phyloP scores from a whole-genome alignment of 2,888 invertebrate genomes.

The Pristionchus mayeri region DNA sequence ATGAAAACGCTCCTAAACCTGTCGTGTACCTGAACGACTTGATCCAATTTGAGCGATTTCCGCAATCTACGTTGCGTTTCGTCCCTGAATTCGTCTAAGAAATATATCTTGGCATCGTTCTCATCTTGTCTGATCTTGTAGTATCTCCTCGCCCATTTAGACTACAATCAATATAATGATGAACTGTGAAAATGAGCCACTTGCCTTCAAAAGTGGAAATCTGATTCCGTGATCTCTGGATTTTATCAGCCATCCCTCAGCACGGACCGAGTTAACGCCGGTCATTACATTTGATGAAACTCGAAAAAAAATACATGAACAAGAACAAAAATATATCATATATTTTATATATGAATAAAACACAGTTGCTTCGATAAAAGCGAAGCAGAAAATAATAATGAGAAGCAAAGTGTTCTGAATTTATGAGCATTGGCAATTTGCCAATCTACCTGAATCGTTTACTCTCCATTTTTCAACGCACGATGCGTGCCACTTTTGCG shows the following conservation, averaged over 20 bases:
- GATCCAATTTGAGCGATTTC: conserved; percentile 42
- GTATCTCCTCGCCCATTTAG: conserved; percentile 44
- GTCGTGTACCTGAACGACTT: conserved; percentile 38
- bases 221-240: conserved; percentile 45
- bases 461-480: too few relatives aligned
- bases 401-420: too few relatives aligned
- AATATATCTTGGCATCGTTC: neutral
- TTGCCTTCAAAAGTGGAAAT: conserved; percentile 39
- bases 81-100: conserved; percentile 36
- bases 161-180: neutral
- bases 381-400: too few relatives aligned
- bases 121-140: conserved; percentile 41
- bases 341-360: too few relatives aligned
- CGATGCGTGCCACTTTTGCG: too few relatives aligned
- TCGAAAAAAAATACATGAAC: too few relatives aligned
- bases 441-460: too few relatives aligned
- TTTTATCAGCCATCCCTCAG: conserved; percentile 47
- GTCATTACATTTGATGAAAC: conserved; percentile 13
- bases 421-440: too few relatives aligned
- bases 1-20: too few relatives aligned
- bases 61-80: neutral
- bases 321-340: too few relatives aligned
- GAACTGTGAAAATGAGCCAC: neutral
- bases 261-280: neutral
- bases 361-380: too few relatives aligned